Base-by-base conservation (phyloP, 1,140 invertebrate genomes). In the Drosophila sechellia region DNA sequence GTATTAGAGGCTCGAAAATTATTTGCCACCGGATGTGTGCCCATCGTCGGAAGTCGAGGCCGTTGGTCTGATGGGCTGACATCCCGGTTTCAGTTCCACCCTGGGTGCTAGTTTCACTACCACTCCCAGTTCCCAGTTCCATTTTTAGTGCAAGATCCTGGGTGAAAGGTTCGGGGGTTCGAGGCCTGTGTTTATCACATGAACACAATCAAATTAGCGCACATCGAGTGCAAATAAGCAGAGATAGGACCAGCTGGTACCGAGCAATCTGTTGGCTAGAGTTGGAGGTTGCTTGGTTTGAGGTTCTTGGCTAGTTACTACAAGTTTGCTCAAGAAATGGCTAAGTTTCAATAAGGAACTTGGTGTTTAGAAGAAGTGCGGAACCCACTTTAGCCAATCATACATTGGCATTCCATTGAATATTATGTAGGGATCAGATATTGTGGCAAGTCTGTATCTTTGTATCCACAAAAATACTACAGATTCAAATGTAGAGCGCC, bases 161-260 rank as follows among this genome's bases (percentile, higher is more conserved):
- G 20, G 40, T 17, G 8, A 3, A 15, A 45, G 42, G 42, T 10
- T 10, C 1, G 2, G 46, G 5, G 15, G 40, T 49, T 61, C 71
- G 50, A 60, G 81, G 57, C 52, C 74, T 78, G 72, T 84, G 65
- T 84, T 89, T 89, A 89, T 89, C 84, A 56, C 85, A 84, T 81
- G 84, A 89, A 90, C 85, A 80, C 84, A 89, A 89, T 89, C 84
- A 89, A 89, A 89, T 89, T 89, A 89, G 84, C 84, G 85, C 84
- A 84, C 85, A 84, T 84, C 77, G 84, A 90, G 85, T 90, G 79
- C 85, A 90, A 89, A 90, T 90, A 80, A 69, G 77, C 69, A 40
- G 65, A 84, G 85, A 90, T 80, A 89, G 84, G 42, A 69, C 65
- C 79, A 77, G 65, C 65, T 78, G 81, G 66, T 60, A 58, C 64